Evolutionary conservation across 1,140 invertebrate genomes (phyloP), one percentile per base, ranked within the genome.

Genomic region (Acromyrmex heyeri): DNA sequence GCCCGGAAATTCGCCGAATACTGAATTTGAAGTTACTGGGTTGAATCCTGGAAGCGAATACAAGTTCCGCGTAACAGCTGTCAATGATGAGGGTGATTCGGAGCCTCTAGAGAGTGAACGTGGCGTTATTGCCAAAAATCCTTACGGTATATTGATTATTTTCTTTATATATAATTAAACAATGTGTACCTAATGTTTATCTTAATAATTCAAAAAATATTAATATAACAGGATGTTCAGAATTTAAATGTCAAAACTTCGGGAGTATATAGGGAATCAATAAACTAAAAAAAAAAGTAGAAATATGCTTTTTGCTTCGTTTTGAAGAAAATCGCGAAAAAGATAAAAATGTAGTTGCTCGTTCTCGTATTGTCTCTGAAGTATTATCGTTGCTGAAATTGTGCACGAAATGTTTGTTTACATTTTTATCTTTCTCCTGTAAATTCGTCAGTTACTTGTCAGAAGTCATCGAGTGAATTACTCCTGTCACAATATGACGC

Each of bases 11-110:
- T 96, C 97, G 90, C 96, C 96, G 14, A 96, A 97, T 48, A 97
- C 97, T 4, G 97, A 98, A 93, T 98, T 98, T 94, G 98, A 98
- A 85, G 97, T 99, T n/a, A 98, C 97, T 16, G 98, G 98, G 14
- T 95, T 99, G 7, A 98, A 97, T 92, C 98, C 99, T 24, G 98
- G 98, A 10, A 97, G 98, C 86, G 98, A 99, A 93, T 99, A 99
- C 95, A 98, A 99, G 95, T 99, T 99, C 97, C 96, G 99, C 59
- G 99, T 99, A 0, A 98, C 97, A 0, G 99, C 99, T 67, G 97
- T 99, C 75, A 99, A 99, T 93, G 98, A 98, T 88, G 98, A 99
- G 95, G 99, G 99, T 50, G 98, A 99, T 91, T 99, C 99, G 7
- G 99, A 99, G 89, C 99, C 99, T 7, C 95, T 99, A 38, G 97